Conservation (phyloP, 2,888 invertebrate genomes). For the Dasypogon diadema region DNA sequence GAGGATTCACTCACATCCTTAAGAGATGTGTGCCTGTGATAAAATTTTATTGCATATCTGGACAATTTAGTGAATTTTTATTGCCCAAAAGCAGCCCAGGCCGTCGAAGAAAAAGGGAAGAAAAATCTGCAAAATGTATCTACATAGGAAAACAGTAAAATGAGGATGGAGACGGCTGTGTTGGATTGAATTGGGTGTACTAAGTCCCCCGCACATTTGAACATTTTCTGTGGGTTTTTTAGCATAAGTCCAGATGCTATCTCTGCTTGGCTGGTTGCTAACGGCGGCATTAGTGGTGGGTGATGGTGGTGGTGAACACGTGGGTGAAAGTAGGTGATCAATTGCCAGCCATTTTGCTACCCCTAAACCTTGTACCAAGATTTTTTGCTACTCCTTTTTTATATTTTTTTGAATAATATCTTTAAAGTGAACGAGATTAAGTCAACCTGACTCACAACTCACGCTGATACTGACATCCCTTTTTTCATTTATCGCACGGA, state of each 20-base stretch:
- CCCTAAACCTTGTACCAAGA: no score
- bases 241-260: not conserved
- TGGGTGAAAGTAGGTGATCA: no score
- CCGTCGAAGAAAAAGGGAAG: not conserved
- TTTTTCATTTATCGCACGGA: not conserved
- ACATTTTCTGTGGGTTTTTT: not conserved
- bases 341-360: no score
- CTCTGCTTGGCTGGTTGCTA: not conserved
- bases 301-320: no score
- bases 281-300: no score
- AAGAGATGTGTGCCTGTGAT: slow-evolving; percentile 18
- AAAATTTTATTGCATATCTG: slow-evolving; percentile 36
- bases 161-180: not conserved
- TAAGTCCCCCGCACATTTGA: not conserved
- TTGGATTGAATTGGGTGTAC: no score
- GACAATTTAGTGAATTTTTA: slow-evolving; percentile 36
- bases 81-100: not conserved
- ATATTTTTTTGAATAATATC: not conserved
- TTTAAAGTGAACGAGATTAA: slow-evolving; percentile 6
- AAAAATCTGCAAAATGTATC: not conserved
- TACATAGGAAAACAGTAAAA: no score
- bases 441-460: not conserved
- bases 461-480: not conserved
- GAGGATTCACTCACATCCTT: slow-evolving; percentile 21
- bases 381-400: not conserved